Conservation (phyloP, 2,797 vertebrate genomes). For the Bothrops alternatus region DNA sequence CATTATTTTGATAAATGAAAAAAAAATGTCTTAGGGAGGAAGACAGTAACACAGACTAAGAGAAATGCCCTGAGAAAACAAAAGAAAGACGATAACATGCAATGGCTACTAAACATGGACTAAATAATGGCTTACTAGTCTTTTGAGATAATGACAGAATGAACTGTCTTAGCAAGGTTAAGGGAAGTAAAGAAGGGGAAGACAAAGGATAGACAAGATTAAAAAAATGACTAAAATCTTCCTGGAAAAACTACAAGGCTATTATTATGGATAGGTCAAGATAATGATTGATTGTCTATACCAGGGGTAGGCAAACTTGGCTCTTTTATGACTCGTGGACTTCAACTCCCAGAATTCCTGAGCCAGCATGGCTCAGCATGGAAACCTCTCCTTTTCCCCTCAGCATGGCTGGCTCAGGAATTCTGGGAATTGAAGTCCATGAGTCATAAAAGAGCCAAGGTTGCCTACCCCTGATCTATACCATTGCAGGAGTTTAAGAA, state of each 20-base stretch:
- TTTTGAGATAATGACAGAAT: background rate
- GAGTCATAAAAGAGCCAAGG: too few species aligned
- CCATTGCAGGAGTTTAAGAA: background rate
- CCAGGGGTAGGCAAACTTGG: background rate
- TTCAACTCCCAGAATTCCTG: too few species aligned
- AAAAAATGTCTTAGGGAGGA: background rate
- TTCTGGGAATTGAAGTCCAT: too few species aligned
- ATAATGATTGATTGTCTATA: constrained; percentile 44
- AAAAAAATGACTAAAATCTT: constrained; percentile 68
- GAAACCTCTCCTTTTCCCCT: too few species aligned
- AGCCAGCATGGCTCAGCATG: too few species aligned
- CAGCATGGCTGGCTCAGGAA: too few species aligned
- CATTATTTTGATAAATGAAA: background rate
- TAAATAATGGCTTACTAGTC: background rate
- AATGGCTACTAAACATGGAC: background rate
- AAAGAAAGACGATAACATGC: background rate
- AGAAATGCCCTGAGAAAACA: background rate
- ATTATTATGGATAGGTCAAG: constrained; percentile 39
- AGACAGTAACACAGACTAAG: background rate
- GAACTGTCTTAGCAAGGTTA: background rate
- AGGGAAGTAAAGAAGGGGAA: background rate
- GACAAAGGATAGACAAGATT: background rate
- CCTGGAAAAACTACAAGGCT: constrained; percentile 41
- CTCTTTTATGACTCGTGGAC: too few species aligned
- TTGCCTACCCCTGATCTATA: background rate